Conservation (phyloP, 37 sponge, comb jelly and placozoan species). For the Tethya wilhelma region DNA sequence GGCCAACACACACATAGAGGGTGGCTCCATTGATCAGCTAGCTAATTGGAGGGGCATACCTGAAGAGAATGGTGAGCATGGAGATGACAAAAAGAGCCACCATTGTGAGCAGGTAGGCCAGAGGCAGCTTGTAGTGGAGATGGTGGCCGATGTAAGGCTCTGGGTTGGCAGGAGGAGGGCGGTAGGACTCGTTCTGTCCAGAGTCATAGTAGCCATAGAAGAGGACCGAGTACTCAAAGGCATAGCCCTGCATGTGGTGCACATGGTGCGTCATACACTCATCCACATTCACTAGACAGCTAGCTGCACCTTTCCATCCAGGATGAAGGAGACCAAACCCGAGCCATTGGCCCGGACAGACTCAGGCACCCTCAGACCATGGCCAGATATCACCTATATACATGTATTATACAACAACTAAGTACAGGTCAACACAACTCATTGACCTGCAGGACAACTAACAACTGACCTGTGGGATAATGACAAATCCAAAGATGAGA, state of each 20-base stretch:
- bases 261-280: no score
- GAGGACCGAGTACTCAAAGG: slow-evolving; percentile 78
- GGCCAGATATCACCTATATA: slow-evolving; percentile 26
- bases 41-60: slow-evolving; percentile 22
- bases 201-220: slow-evolving; percentile 90
- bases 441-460: no score
- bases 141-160: slow-evolving; percentile 43
- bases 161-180: slow-evolving; percentile 55
- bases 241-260: slow-evolving; percentile 71
- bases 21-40: not conserved
- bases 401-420: no score
- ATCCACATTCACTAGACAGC: not conserved
- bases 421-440: no score
- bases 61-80: slow-evolving; percentile 48
- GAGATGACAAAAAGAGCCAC: slow-evolving; percentile 50
- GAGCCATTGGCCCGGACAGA: slow-evolving; percentile 34
- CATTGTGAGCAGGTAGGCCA: slow-evolving; percentile 64
- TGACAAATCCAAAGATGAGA: slow-evolving; percentile 42
- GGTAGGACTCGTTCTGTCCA: slow-evolving; percentile 64
- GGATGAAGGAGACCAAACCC: slow-evolving; percentile 56
- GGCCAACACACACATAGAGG: not conserved
- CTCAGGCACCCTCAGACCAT: slow-evolving; percentile 53
- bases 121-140: slow-evolving; percentile 74
- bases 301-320: slow-evolving; percentile 68
- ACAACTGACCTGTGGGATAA: slow-evolving; percentile 77